Conservation (phyloP, 1,140 invertebrate species). For the Octopus bimaculoides region DNA sequence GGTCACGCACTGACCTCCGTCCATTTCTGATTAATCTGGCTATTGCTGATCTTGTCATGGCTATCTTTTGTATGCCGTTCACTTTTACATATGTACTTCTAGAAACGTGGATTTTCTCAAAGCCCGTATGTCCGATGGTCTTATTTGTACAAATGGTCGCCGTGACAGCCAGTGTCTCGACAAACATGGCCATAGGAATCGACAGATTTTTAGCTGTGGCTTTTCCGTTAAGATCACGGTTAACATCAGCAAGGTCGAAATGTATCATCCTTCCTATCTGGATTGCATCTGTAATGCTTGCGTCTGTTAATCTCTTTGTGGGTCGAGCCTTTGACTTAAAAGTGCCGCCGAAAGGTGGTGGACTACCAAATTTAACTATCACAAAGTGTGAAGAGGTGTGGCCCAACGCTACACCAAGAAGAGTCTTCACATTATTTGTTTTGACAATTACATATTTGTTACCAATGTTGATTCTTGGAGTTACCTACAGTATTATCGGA, state of each 20-base stretch:
- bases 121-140: constrained; percentile 48
- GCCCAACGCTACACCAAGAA: constrained; percentile 31
- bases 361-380: neutral
- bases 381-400: constrained; percentile 40
- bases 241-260: constrained; percentile 37
- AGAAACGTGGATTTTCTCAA: constrained; percentile 47
- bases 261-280: constrained; percentile 58
- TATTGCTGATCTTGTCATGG: constrained; percentile 54
- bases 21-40: constrained; percentile 77
- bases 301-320: constrained; percentile 57
- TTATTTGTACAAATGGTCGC: constrained; percentile 50
- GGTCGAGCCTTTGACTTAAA: constrained; percentile 47
- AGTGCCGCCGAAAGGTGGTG: constrained; percentile 8
- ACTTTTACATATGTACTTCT: constrained; percentile 51
- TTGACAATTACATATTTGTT: constrained; percentile 60
- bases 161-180: constrained; percentile 50
- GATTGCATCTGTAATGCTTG: constrained; percentile 54
- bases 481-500: constrained; percentile 57
- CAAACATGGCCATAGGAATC: constrained; percentile 53
- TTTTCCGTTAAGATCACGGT: constrained; percentile 43
- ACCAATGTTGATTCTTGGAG: constrained; percentile 58
- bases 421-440: constrained; percentile 59
- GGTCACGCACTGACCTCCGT: constrained; percentile 46
- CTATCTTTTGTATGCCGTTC: constrained; percentile 56
- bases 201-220: constrained; percentile 48